A percentile compares a stretch with the other conserved stretches of the same genome.
phyloP scores from a whole-genome alignment of 2,113 vertebrate genomes.

The Phycodurus eques region DNA sequence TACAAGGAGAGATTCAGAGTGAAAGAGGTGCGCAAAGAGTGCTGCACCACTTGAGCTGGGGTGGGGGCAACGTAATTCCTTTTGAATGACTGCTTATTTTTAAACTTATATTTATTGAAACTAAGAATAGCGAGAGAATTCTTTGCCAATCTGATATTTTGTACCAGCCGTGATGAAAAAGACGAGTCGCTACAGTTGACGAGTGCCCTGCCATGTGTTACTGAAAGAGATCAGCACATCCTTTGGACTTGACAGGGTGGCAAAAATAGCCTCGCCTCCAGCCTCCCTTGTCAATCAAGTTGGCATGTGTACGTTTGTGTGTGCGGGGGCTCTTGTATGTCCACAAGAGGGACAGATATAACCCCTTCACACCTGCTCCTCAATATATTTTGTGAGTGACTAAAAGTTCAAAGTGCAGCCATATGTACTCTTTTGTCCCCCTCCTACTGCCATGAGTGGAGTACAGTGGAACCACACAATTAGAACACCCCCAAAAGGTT shows the following conservation, averaged over 20 bases:
- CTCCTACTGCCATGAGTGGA: background rate
- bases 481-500: background rate
- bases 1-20: no score
- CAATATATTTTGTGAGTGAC: constrained; percentile 50
- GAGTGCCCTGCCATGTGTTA: constrained; percentile 72
- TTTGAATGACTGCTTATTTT: background rate
- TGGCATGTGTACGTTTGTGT: constrained; percentile 52
- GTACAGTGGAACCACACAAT: background rate
- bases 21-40: no score
- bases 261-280: constrained; percentile 90
- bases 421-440: constrained; percentile 18
- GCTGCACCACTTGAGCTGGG: no score
- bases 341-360: constrained; percentile 52
- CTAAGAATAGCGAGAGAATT: background rate
- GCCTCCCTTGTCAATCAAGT: constrained; percentile 88
- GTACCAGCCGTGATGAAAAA: background rate
- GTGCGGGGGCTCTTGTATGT: constrained; percentile 33
- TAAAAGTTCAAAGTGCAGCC: constrained; percentile 35
- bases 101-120: no score
- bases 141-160: background rate
- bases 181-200: constrained; percentile 36
- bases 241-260: constrained; percentile 84
- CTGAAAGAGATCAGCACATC: constrained; percentile 68
- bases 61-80: background rate
- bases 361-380: constrained; percentile 63